Evolutionary conservation across 2,888 invertebrate species (phyloP).

Genomic region (Tachina fera): DNA sequence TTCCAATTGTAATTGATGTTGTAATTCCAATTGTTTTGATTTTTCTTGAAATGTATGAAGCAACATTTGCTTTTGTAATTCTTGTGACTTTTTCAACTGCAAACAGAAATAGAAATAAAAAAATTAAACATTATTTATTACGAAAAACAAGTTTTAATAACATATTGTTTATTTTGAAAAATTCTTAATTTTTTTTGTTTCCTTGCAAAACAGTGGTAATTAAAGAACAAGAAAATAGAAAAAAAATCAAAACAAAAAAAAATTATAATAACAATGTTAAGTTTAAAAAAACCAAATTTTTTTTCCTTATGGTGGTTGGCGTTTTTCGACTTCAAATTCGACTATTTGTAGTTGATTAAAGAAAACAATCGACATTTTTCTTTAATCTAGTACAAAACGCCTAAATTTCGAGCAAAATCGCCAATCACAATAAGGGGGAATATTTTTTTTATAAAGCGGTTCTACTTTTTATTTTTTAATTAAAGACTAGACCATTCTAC

Average conservation of each 20-base stretch:
- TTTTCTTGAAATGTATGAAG: slow-evolving; percentile 96
- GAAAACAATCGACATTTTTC: too few species aligned
- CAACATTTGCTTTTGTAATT: slow-evolving; percentile 95
- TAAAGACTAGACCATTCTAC: too few species aligned
- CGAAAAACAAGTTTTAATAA: slow-evolving; percentile 14
- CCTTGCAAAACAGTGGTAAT: slow-evolving; percentile 13
- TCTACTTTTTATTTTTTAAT: too few species aligned
- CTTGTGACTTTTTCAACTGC: slow-evolving; percentile 96
- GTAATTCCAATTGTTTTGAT: slow-evolving; percentile 93
- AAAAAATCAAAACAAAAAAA: slow-evolving; percentile 48
- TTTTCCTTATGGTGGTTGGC: too few species aligned
- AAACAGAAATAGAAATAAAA: slow-evolving; percentile 77
- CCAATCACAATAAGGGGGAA: too few species aligned
- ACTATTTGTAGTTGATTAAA: too few species aligned
- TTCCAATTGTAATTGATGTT: slow-evolving; percentile 94
- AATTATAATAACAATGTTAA: background rate
- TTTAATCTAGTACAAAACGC: too few species aligned
- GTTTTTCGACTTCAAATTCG: too few species aligned
- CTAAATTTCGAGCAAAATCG: too few species aligned
- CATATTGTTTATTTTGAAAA: slow-evolving; percentile 30
- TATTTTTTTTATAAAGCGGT: too few species aligned
- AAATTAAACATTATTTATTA: slow-evolving; percentile 43
- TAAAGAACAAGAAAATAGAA: slow-evolving; percentile 13
- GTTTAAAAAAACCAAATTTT: background rate
- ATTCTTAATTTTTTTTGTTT: background rate